Percentiles rank a stretch among this genome's conserved stretches.
Conservation (phyloP, 2,113 vertebrate genomes). For the Silurus asotus region DNA sequence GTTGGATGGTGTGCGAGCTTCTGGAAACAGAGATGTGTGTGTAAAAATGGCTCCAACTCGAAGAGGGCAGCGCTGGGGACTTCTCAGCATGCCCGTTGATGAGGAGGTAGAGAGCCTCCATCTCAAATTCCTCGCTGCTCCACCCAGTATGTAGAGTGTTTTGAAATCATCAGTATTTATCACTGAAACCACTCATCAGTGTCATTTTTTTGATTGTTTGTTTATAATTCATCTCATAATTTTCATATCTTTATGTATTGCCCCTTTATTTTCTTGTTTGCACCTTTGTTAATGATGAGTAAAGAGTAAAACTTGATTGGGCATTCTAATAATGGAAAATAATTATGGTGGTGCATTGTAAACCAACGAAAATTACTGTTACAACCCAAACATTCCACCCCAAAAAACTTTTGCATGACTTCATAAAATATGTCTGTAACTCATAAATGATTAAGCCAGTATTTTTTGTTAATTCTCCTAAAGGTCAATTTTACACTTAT, state of each 20-base stretch:
- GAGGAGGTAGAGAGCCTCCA: conserved; percentile 98
- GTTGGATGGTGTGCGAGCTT: conserved; percentile 94
- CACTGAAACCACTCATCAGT: background rate
- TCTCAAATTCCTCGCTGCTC: conserved; percentile 90
- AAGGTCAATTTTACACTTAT: too few relatives aligned
- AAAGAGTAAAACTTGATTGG: background rate
- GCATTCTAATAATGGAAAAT: background rate
- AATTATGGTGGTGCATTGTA: background rate
- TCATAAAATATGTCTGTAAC: too few relatives aligned
- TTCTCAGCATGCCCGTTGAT: conserved; percentile 96
- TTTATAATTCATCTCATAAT: background rate
- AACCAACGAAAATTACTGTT: background rate
- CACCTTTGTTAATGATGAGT: background rate
- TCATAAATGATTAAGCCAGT: too few relatives aligned
- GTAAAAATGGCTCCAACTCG: conserved; percentile 95
- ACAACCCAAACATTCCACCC: background rate
- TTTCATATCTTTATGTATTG: background rate
- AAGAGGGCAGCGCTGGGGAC: conserved; percentile 93
- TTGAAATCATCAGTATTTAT: background rate
- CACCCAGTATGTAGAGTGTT: conserved; percentile 83
- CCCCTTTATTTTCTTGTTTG: background rate
- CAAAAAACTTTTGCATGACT: too few relatives aligned
- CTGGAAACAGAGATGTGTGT: conserved; percentile 96
- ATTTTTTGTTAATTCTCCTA: too few relatives aligned
- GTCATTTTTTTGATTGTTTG: background rate